Conservation (phyloP, 2,888 invertebrate genomes). For the Sthenelais limicola region DNA sequence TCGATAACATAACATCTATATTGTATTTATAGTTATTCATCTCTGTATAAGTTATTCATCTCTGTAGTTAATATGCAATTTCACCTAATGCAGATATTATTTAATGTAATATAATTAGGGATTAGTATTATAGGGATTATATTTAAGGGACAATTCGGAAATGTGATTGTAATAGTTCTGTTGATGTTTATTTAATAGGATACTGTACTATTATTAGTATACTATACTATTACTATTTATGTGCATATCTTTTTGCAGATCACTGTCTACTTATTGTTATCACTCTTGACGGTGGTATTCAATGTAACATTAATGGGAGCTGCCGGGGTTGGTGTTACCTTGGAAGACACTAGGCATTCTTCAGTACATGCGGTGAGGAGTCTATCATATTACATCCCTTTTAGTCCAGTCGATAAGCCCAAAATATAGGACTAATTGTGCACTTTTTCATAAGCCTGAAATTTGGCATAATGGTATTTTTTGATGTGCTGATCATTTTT, state of each 20-base stretch:
- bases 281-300: slow-evolving; percentile 10
- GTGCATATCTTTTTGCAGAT: not conserved
- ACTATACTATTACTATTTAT: not conserved
- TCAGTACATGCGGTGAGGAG: not conserved
- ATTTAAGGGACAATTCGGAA: not conserved
- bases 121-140: not conserved
- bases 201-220: not conserved
- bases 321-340: slow-evolving; percentile 7
- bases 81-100: not conserved
- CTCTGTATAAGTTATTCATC: no score
- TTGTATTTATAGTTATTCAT: no score
- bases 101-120: not conserved
- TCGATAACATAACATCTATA: no score
- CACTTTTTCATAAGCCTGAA: no score
- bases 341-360: not conserved
- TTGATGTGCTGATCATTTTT: no score
- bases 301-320: slow-evolving; percentile 22
- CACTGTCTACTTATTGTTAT: slow-evolving; percentile 4
- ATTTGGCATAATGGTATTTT: no score
- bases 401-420: no score
- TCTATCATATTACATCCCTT: not conserved
- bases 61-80: not conserved
- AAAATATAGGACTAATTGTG: no score
- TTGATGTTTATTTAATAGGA: no score
- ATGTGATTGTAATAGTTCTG: no score